phyloP scores from a whole-genome alignment of 1,140 invertebrate species.

The Drosophila setifemur region DNA sequence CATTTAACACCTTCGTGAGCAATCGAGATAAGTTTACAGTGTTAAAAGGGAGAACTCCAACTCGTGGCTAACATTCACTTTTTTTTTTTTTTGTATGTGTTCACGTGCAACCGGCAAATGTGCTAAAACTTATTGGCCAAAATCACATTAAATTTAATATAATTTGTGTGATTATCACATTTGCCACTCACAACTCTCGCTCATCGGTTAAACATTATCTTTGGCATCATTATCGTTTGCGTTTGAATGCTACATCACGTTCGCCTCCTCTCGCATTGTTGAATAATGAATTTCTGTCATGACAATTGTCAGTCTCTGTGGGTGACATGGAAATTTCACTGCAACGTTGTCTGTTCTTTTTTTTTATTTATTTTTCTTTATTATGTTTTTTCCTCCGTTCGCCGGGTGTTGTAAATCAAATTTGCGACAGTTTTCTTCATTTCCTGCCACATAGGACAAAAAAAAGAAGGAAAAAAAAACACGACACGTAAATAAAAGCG shows the following conservation, averaged over 20 bases:
- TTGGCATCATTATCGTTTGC: slow-evolving; percentile 15
- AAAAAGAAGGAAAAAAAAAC: slow-evolving; percentile 17
- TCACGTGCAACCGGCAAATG: slow-evolving; percentile 31
- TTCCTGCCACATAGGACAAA: slow-evolving; percentile 45
- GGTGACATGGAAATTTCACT: slow-evolving; percentile 40
- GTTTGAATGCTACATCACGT: slow-evolving; percentile 67
- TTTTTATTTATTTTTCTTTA: too few relatives aligned
- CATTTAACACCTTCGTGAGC: slow-evolving; percentile 38
- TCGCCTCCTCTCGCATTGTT: slow-evolving; percentile 42
- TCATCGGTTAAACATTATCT: slow-evolving; percentile 16
- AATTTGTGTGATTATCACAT: slow-evolving; percentile 66
- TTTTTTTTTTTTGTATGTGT: too few relatives aligned
- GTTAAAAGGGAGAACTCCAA: not conserved
- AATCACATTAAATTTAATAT: slow-evolving; percentile 56
- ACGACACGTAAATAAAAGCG: not conserved
- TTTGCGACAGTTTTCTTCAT: slow-evolving; percentile 53
- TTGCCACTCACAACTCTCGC: slow-evolving; percentile 24
- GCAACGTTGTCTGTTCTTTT: too few relatives aligned
- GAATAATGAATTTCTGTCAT: slow-evolving; percentile 57
- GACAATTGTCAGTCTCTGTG: slow-evolving; percentile 50
- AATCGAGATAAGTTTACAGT: not conserved
- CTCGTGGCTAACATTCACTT: slow-evolving; percentile 30
- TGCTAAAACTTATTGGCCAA: slow-evolving; percentile 39
- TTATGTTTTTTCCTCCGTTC: slow-evolving; percentile 14
- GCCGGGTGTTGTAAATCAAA: slow-evolving; percentile 62